phyloP scores from a whole-genome alignment of 2,113 vertebrate species.

The Lutjanus erythropterus region DNA sequence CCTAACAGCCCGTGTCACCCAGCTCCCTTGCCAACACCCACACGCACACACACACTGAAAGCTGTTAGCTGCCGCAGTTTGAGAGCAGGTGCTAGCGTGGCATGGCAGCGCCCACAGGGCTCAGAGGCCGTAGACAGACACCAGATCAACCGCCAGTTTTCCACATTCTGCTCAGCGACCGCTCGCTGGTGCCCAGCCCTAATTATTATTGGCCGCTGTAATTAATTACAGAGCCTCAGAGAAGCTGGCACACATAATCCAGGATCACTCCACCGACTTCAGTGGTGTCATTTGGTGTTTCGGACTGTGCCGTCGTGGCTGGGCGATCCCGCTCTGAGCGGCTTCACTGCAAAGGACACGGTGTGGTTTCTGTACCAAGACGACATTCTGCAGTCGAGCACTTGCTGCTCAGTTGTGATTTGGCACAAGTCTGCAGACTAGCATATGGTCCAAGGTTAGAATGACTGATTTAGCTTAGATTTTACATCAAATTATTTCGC shows the following conservation, averaged over 20 bases:
- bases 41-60: conserved; percentile 41
- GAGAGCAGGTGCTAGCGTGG: conserved; percentile 71
- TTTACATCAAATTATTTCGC: conserved; percentile 32
- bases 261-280: conserved; percentile 43
- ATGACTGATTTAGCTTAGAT: conserved; percentile 33
- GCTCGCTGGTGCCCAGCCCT: conserved; percentile 50
- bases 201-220: conserved; percentile 76
- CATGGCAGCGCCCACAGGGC: conserved; percentile 48
- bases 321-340: not conserved
- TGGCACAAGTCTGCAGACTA: conserved; percentile 16
- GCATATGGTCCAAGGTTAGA: conserved; percentile 45
- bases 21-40: conserved; percentile 44
- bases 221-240: conserved; percentile 68
- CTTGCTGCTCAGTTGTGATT: conserved; percentile 4
- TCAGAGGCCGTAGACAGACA: conserved; percentile 48
- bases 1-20: conserved; percentile 63
- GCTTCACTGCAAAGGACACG: not conserved
- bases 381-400: not conserved
- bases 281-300: conserved; percentile 40
- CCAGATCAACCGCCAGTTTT: conserved; percentile 59
- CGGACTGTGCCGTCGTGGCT: not conserved
- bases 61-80: conserved; percentile 60
- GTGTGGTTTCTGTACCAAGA: not conserved
- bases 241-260: conserved; percentile 55
- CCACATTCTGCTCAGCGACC: conserved; percentile 35